A percentile compares a stretch with the other conserved stretches of the same genome.
Evolutionary conservation across 2,888 invertebrate species (phyloP).

Genomic region (Leucophenga montana): DNA sequence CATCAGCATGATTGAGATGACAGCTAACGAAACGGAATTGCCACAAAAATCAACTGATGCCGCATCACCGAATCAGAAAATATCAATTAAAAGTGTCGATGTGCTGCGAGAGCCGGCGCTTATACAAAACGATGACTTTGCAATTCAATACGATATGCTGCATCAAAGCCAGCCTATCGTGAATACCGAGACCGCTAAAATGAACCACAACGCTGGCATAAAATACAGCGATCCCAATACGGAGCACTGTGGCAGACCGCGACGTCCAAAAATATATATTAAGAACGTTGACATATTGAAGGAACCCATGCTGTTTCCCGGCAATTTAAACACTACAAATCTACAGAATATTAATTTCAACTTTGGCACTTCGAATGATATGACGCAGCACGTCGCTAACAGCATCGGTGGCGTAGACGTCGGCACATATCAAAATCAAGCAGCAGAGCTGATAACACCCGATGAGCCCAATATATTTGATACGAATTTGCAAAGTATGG

Average conservation of each 20-base stretch:
- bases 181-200: too few species aligned
- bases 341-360: conserved; percentile 45
- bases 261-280: conserved; percentile 72
- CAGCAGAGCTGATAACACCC: conserved; percentile 45
- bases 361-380: conserved; percentile 42
- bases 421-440: conserved; percentile 45
- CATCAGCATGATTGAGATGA: conserved; percentile 14
- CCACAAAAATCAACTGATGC: conserved; percentile 1
- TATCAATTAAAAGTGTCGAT: conserved; percentile 72
- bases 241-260: conserved; percentile 53
- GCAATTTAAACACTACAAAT: conserved; percentile 44
- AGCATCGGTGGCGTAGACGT: neutral
- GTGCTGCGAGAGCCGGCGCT: conserved; percentile 68
- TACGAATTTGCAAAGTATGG: conserved; percentile 46
- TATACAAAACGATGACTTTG: neutral
- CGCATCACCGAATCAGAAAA: conserved; percentile 62
- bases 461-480: conserved; percentile 50
- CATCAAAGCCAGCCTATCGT: too few species aligned
- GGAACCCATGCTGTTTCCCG: conserved; percentile 66
- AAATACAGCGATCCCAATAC: conserved; percentile 27
- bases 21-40: conserved; percentile 35
- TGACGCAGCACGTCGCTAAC: conserved; percentile 28
- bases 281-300: conserved; percentile 72
- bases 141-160: too few species aligned
- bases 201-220: too few species aligned